Percentiles rank a stretch among this genome's conserved stretches.
These are phyloP conservation scores for Orycteropus afer DNA, from an alignment of 2,113 vertebrate species.

Conservation along the genomic window DNA sequence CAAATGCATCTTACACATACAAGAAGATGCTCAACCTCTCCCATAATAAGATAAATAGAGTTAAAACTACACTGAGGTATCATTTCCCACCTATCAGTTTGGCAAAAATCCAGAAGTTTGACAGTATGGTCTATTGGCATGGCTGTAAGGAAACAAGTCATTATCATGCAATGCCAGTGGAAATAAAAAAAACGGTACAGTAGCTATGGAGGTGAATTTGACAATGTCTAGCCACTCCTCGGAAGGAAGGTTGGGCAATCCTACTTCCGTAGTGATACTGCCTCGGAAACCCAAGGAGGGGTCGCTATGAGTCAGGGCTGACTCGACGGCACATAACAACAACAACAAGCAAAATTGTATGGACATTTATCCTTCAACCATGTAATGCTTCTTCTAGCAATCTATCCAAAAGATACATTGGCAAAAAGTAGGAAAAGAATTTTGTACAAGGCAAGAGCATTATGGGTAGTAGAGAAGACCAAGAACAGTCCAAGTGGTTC, in stretches of 20 bases:
- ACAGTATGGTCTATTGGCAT: neutral
- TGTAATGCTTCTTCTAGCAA: neutral
- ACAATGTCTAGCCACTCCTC: neutral
- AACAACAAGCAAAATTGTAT: conserved; percentile 18
- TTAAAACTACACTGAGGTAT: conserved; percentile 45
- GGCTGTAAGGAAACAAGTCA: neutral
- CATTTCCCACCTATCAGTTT: conserved; percentile 46
- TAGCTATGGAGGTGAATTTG: neutral
- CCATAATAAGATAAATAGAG: conserved; percentile 59
- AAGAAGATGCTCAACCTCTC: conserved; percentile 62
- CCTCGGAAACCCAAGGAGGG: too few relatives aligned
- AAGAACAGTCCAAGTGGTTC: conserved; percentile 2
- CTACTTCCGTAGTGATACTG: too few relatives aligned
- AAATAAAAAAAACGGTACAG: neutral
- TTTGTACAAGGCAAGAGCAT: neutral
- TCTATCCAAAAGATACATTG: neutral
- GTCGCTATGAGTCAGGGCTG: too few relatives aligned
- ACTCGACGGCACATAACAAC: too few relatives aligned
- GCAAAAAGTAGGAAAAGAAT: conserved; percentile 40
- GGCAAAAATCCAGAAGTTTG: conserved; percentile 4
- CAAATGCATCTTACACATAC: conserved; percentile 58
- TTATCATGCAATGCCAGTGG: neutral
- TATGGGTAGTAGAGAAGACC: neutral
- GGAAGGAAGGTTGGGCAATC: too few relatives aligned
- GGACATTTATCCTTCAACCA: conserved; percentile 20